A percentile compares a stretch with the other conserved stretches of the same genome.
Conservation (phyloP, 2,888 invertebrate genomes). For the Synanthedon vespiformis region DNA sequence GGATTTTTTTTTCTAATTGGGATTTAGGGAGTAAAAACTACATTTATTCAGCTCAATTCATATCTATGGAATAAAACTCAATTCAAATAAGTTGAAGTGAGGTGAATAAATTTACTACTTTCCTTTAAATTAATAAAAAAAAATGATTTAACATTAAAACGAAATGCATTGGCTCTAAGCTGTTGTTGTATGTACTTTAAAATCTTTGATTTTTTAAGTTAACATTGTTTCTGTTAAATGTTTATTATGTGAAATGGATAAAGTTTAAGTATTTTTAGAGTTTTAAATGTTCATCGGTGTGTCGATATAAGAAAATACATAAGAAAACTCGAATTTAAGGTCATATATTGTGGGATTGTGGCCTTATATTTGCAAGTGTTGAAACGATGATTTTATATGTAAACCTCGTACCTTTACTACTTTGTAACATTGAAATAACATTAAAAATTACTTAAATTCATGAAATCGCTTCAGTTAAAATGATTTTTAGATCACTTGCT, state of each 20-base stretch:
- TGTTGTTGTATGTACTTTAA: conserved; percentile 4
- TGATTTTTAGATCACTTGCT: too few relatives aligned
- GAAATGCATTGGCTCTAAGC: conserved; percentile 2
- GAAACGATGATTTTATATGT: background rate
- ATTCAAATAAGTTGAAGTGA: too few relatives aligned
- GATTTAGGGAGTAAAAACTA: too few relatives aligned
- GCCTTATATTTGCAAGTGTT: conserved; percentile 28
- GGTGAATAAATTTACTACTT: too few relatives aligned
- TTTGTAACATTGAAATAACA: too few relatives aligned
- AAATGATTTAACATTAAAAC: background rate
- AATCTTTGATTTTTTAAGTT: background rate
- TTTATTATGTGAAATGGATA: background rate
- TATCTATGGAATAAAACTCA: too few relatives aligned
- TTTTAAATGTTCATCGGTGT: background rate
- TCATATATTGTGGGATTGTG: conserved; percentile 35
- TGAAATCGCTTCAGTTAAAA: too few relatives aligned
- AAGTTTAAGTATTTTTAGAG: background rate
- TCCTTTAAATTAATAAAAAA: too few relatives aligned
- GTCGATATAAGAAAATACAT: background rate
- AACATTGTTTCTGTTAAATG: background rate
- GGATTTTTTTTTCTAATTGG: too few relatives aligned
- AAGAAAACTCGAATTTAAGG: conserved; percentile 9
- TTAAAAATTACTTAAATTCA: too few relatives aligned
- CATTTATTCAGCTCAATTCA: too few relatives aligned
- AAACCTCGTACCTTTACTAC: background rate